Percentiles rank a stretch among this genome's conserved stretches.
These are phyloP conservation scores for Drosophila sp. DNA, from an alignment of 1,140 invertebrate species.

Conservation along the genomic window DNA sequence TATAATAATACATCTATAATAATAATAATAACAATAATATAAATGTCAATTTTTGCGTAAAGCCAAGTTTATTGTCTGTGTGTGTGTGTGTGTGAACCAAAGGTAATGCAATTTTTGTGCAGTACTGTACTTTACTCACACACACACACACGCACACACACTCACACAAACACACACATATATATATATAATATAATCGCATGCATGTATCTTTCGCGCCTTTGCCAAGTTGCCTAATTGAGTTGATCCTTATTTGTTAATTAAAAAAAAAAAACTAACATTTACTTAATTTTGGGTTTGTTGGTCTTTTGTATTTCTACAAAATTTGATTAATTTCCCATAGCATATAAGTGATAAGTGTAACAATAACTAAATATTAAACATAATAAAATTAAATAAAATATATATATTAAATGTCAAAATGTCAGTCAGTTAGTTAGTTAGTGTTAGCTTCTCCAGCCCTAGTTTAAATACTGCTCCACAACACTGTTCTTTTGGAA, in stretches of 20 bases:
- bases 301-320: slow-evolving; percentile 19
- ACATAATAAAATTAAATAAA: slow-evolving; percentile 53
- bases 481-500: background rate
- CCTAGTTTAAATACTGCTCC: background rate
- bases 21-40: slow-evolving; percentile 31
- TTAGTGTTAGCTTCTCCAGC: background rate
- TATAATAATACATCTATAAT: slow-evolving; percentile 23
- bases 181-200: slow-evolving; percentile 19
- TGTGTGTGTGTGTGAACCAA: slow-evolving; percentile 4
- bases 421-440: background rate
- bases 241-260: slow-evolving; percentile 51
- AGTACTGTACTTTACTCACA: slow-evolving; percentile 25
- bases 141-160: slow-evolving; percentile 30
- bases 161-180: slow-evolving; percentile 35
- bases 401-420: slow-evolving; percentile 33
- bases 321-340: slow-evolving; percentile 43
- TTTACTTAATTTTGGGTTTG: too few species aligned
- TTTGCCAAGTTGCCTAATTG: slow-evolving; percentile 73
- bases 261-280: too few species aligned
- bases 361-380: slow-evolving; percentile 79
- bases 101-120: slow-evolving; percentile 17
- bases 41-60: slow-evolving; percentile 72
- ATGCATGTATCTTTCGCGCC: slow-evolving; percentile 58
- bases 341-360: slow-evolving; percentile 70
- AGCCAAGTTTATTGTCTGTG: slow-evolving; percentile 17